A percentile compares a stretch with the other conserved stretches of the same genome.
Evolutionary conservation across 2,888 invertebrate genomes (phyloP).

Genomic region (Pristionchus fissidentatus): DNA sequence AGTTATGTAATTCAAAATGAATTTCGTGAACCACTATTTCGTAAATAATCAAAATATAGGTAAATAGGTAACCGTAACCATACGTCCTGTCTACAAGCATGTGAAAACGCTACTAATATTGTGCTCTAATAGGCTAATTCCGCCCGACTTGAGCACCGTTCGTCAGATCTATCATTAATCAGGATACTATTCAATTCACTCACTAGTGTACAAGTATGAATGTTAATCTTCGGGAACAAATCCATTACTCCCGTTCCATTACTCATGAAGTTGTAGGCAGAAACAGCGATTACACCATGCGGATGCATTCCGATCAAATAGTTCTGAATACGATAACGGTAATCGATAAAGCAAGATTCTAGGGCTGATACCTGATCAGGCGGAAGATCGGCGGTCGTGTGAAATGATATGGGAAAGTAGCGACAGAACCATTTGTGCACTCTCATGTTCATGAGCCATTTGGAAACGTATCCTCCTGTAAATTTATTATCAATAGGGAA

Average conservation of each 20-base stretch:
- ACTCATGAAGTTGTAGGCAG: constrained; percentile 25
- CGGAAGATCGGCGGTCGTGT: not conserved
- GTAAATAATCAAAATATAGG: no score
- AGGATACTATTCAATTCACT: no score
- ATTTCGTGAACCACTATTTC: not conserved
- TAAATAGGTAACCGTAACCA: no score
- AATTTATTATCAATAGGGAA: not conserved
- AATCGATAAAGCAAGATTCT: no score
- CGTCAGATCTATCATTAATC: no score
- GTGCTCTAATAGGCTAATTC: no score
- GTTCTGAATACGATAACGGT: not conserved
- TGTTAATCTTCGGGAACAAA: constrained; percentile 25
- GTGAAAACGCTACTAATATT: no score
- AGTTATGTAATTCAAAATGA: not conserved
- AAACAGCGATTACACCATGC: not conserved
- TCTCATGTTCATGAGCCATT: not conserved
- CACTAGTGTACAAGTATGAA: constrained; percentile 18
- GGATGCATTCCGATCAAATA: constrained; percentile 45
- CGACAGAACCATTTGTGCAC: not conserved
- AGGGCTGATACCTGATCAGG: constrained; percentile 5
- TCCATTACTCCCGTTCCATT: constrained; percentile 38
- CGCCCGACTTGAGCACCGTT: no score
- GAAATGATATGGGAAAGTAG: constrained; percentile 3
- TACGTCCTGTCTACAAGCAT: no score
- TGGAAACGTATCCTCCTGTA: constrained; percentile 3